Base-by-base conservation (phyloP, 2,888 invertebrate genomes). In the Hirtodrosophila cameraria region DNA sequence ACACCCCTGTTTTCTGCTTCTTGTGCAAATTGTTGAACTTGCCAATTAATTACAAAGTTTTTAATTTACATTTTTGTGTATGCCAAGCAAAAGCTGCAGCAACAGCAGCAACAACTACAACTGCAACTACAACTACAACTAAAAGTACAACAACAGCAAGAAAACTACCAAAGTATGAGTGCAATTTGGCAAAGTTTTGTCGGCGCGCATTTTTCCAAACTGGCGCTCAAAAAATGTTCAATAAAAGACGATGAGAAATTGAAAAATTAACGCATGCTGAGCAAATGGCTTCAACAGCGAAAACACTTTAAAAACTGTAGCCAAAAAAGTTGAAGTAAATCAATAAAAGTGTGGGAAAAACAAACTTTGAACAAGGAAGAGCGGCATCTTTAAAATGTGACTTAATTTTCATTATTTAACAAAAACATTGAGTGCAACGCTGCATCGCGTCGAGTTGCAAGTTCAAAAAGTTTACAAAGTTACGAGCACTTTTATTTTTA, bases 1-100 rank as follows among this genome's bases (percentile, higher is more conserved):
- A 28, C 20, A 13, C 15, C 13, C 18, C 13, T 16, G n/a, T n/a
- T n/a, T n/a, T n/a, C n/a, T n/a, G n/a, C n/a, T 13, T 8, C 25
- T 30, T 28, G 7, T 35, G 11, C 39, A 35, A 50, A 53, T 45
- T 58, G 31, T 64, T 58, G 25, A 64, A 36, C 41, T 59, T 55
- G 54, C 69, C 64, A 72, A 73, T 71, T 75, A 71, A 65, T 73
- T 52, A 50, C 54, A 61, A 71, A 58, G 46, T 61, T 70, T 73
- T 58, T 46, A 61, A 75, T 65, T 75, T 53, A 62, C 61, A 75
- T 75, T 75, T 71, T 65, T 75, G 60, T 62, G 55, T 42, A 45
- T 54, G 15, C 43, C 69, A 27, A 50, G 33, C 45, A 53, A n/a
- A n/a, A n/a, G n/a, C n/a, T n/a, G n/a, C n/a, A n/a, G n/a, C n/a